Base-by-base conservation (phyloP, 2,888 invertebrate species). In the Cheilosia pagana region DNA sequence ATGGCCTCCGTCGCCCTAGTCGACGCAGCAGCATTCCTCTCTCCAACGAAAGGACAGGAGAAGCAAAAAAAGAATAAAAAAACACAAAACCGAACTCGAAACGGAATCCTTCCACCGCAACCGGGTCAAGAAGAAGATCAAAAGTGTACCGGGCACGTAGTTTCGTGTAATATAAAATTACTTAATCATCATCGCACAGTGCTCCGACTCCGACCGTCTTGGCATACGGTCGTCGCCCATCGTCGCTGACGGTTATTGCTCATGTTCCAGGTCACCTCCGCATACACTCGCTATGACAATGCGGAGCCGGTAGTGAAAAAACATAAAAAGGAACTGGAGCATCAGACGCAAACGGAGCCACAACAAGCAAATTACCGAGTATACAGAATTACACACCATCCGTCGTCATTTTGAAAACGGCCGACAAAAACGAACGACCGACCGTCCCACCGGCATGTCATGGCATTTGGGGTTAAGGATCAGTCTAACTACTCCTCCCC, bases 61-160 rank as follows among this genome's bases (percentile, higher is more conserved):
- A 7, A 48, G n/a, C 19, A 41, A 16, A 28, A 57, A 21, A 41
- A 21, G 21, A 41, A 43, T 28, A 53, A 21, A 53, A 53, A 62
- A 68, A 41, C 25, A 21, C 45, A 28, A 53, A 59, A 60, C 62
- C 39, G 2, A 23, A 52, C 39, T 35, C 67, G n/a, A n/a, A 68
- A 35, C 8, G 25, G 75, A 85, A 85, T 81, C 85, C 85, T 81
- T 81, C 71, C 71, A 55, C 81, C 71, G 57, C 65, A 85, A 81
- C 79, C 75, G 67, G 85, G 85, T 85, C 85, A 81, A 81, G 81
- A 85, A 76, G 50, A 65, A 85, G 85, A 85, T 85, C 81, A 81
- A 81, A 85, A 85, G 85, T 85, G 67, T 70, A 81, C 81, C 41
- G 60, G 62, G 65, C 85, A 85, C 85, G 85, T 85, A 81, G 81